Evolutionary conservation across 2,113 vertebrate genomes (phyloP), one percentile per base, ranked within the genome.

Genomic region (Oryzias woworae): DNA sequence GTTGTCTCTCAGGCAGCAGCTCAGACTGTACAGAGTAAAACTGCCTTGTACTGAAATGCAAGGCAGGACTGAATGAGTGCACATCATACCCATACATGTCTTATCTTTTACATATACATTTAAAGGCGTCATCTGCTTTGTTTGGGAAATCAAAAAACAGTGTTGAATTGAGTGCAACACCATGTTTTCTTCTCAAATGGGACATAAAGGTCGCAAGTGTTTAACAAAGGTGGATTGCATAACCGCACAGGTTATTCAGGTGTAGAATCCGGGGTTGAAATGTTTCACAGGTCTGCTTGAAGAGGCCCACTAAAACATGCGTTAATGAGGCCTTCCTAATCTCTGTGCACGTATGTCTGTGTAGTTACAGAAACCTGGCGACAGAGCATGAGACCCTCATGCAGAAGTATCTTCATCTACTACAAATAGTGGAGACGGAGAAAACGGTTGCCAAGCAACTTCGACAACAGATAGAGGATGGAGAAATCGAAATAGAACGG

Each of bases 391-490:
- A 99, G 81, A 93, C 93, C 0, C 91, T 99, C 87, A 99, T 95
- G 96, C 97, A 99, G 92, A 99, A 99, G 92, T 96, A 99, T 89
- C 94, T 98, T 75, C 97, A 98, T 90, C 93, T 99, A 83, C 94
- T 99, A 77, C 97, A 99, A 91, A 96, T 99, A 18, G 95, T 99
- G 90, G 97, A 99, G 85, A 97, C 96, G 0, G 96, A 98, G 92
- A 99, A 98, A 93, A 98, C 93, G 0, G 97, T 98, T 92, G 97
- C 96, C 82, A 98, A 96, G 91, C 97, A 98, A 93, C 95, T 99
- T 73, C 92, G 97, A 82, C 96, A 95, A 92, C 97, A 99, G 92
- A 97, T 99, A 56, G 96, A 98, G 89, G 96, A 98, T 10, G 96
- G 96, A 26, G 96, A 98, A 91, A 93, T 96, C 2, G 96, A 98